Conservation (phyloP, 2,113 vertebrate species). For the Peromyscus maniculatus region DNA sequence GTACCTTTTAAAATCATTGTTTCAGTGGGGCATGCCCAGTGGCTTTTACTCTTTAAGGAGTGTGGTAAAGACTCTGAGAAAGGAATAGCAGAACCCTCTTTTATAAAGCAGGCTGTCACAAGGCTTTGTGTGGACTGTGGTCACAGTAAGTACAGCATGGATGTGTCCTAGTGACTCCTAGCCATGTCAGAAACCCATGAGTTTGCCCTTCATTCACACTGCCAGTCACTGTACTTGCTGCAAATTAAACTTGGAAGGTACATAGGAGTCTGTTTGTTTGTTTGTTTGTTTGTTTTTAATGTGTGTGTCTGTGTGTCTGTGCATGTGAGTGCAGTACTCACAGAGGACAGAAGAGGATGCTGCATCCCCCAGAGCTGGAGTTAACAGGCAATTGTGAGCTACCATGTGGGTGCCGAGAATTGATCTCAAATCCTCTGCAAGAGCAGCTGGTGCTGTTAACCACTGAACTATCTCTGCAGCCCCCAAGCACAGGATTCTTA, state of each 20-base stretch:
- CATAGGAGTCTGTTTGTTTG: neutral
- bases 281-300: neutral
- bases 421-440: neutral
- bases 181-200: neutral
- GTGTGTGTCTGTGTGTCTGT: neutral
- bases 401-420: neutral
- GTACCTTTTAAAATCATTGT: neutral
- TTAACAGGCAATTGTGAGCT: neutral
- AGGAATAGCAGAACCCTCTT: too few species aligned
- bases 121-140: neutral
- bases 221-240: neutral
- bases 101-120: neutral
- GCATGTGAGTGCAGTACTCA: neutral
- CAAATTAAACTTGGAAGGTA: neutral
- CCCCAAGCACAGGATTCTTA: neutral
- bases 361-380: neutral
- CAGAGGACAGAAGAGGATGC: neutral
- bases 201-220: neutral
- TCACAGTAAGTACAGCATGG: rapidly evolving
- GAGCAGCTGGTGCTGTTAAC: neutral
- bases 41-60: neutral
- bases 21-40: neutral
- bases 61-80: neutral
- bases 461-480: neutral
- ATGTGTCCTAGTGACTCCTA: too few species aligned